These are phyloP conservation scores for Pygmarrhopalites habei DNA, from an alignment of 1,140 invertebrate species.

Conservation along the genomic window DNA sequence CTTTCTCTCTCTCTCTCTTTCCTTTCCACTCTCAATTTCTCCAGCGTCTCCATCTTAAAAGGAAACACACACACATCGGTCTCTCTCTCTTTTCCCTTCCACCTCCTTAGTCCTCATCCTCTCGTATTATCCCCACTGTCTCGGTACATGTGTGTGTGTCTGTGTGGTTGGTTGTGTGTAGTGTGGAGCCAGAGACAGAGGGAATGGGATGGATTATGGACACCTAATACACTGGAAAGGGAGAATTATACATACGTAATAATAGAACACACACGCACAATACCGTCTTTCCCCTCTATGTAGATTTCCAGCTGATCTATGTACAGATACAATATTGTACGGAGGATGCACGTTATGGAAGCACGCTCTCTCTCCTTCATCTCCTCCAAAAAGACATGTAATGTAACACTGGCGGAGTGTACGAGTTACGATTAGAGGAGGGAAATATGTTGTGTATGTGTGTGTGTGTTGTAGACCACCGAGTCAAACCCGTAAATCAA, in stretches of 20 bases:
- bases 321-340: too few species aligned
- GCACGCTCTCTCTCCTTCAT: too few species aligned
- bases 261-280: not conserved
- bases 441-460: not conserved
- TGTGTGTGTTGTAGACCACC: not conserved
- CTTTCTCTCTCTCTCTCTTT: constrained; percentile 5
- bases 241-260: constrained; percentile 2
- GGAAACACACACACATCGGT: too few species aligned
- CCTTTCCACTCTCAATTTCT: not conserved
- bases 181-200: not conserved
- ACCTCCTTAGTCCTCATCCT: not conserved
- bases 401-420: too few species aligned
- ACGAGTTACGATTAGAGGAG: not conserved
- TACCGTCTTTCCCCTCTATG: too few species aligned
- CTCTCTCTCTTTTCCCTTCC: not conserved
- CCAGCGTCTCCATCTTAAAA: too few species aligned
- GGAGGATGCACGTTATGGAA: too few species aligned
- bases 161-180: too few species aligned
- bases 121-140: too few species aligned
- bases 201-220: constrained; percentile 5
- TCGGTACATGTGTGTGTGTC: not conserved
- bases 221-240: constrained; percentile 3
- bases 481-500: constrained; percentile 15
- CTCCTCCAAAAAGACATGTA: too few species aligned
- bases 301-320: too few species aligned